Evolutionary conservation across 2,797 vertebrate genomes (phyloP).

Genomic region (Centroberyx gerrardi): DNA sequence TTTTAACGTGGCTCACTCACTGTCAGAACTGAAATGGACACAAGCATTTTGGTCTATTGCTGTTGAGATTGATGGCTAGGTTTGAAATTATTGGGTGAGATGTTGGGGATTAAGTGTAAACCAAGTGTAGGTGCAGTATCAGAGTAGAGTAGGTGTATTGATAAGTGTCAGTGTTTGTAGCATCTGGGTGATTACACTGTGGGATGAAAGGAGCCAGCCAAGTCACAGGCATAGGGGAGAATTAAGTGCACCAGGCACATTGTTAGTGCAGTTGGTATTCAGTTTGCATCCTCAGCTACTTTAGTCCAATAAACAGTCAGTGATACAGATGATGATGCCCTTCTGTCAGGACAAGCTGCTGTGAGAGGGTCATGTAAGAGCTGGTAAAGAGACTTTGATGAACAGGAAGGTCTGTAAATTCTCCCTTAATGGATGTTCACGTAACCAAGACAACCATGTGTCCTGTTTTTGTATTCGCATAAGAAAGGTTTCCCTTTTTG

Average conservation of each 20-base stretch:
- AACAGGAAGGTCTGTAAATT: constrained; percentile 30
- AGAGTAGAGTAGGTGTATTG: not conserved
- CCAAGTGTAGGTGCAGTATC: too few relatives aligned
- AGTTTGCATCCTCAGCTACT: constrained; percentile 7
- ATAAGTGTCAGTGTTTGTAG: not conserved
- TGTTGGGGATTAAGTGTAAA: too few relatives aligned
- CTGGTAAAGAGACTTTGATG: constrained; percentile 40
- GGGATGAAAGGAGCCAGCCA: not conserved
- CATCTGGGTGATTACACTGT: not conserved
- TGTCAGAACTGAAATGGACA: not conserved
- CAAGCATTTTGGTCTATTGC: not conserved
- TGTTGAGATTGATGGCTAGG: not conserved
- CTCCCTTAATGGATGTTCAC: constrained; percentile 6
- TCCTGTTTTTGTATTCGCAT: constrained; percentile 1
- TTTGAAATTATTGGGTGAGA: too few relatives aligned
- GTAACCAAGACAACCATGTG: constrained; percentile 11
- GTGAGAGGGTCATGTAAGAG: constrained; percentile 18
- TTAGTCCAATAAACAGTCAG: constrained; percentile 22
- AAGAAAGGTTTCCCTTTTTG: not conserved
- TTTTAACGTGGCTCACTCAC: not conserved
- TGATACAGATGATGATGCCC: constrained; percentile 29
- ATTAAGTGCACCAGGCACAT: not conserved
- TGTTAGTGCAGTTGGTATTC: constrained; percentile 9
- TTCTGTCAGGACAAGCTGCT: constrained; percentile 10
- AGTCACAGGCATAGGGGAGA: not conserved